Conservation (phyloP, 2,888 invertebrate genomes). For the Mallateleia sp. region DNA sequence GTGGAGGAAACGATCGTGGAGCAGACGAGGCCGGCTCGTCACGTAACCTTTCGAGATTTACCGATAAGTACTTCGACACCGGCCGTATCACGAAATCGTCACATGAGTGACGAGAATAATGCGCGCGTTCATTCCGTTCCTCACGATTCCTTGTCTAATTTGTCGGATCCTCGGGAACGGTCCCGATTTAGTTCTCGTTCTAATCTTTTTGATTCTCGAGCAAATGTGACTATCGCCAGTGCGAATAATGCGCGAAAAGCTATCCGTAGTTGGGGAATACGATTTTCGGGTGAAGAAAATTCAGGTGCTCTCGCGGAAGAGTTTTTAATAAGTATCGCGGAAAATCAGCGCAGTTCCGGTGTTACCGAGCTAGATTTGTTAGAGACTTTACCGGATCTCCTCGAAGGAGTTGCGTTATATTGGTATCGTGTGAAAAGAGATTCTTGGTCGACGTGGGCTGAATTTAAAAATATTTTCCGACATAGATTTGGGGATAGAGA, state of each 20-base stretch:
- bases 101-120: neutral
- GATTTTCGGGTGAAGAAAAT: neutral
- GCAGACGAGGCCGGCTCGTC: too few relatives aligned
- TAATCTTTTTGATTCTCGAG: too few relatives aligned
- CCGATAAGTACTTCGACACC: neutral
- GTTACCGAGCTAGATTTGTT: neutral
- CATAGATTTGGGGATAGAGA: slow-evolving; percentile 2
- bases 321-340: neutral
- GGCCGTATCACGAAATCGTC: too few relatives aligned
- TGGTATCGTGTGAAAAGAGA: slow-evolving; percentile 22
- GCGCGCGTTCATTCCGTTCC: too few relatives aligned
- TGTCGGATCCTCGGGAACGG: too few relatives aligned
- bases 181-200: neutral
- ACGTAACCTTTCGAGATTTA: neutral
- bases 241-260: neutral
- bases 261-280: neutral
- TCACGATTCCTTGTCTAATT: too few relatives aligned
- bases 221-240: too few relatives aligned
- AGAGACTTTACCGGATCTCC: neutral
- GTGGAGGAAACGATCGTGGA: too few relatives aligned
- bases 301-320: neutral
- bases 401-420: neutral
- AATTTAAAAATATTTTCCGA: slow-evolving; percentile 8
- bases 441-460: neutral
- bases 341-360: neutral